Conservation (phyloP, 1,140 invertebrate genomes). For the Drosophila equinoxialis region DNA sequence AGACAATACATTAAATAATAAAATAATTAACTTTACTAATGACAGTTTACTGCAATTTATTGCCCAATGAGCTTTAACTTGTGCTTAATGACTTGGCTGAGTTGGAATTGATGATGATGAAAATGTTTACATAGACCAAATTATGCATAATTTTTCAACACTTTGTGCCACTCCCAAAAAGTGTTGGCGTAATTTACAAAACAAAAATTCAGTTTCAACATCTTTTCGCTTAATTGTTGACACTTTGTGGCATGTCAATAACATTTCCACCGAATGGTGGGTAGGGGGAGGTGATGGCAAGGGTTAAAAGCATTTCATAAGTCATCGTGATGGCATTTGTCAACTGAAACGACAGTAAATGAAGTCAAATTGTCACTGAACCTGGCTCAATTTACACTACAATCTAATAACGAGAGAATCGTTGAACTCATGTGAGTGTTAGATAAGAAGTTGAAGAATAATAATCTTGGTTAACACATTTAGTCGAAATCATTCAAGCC, state of each 20-base stretch:
- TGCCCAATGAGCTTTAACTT: not conserved
- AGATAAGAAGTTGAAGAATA: not conserved
- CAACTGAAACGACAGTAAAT: conserved; percentile 28
- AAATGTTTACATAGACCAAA: conserved; percentile 13
- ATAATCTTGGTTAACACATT: not conserved
- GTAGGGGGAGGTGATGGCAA: not conserved
- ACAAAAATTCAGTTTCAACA: conserved; percentile 45
- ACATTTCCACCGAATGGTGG: conserved; percentile 32
- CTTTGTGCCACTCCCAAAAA: conserved; percentile 28
- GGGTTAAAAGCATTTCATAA: conserved; percentile 31
- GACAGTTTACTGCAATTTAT: not conserved
- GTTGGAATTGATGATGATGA: not conserved
- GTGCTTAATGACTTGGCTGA: not conserved
- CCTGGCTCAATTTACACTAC: conserved; percentile 18
- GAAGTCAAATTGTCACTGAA: conserved; percentile 31
- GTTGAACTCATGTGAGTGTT: not conserved
- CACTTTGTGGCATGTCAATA: conserved; percentile 56
- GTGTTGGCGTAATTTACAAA: not conserved
- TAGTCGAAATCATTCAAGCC: not conserved
- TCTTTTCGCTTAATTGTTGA: conserved; percentile 53
- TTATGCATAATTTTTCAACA: conserved; percentile 46
- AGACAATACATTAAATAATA: conserved; percentile 1
- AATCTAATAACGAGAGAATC: not conserved
- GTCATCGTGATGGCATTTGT: conserved; percentile 48
- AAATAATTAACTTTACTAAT: conserved; percentile 10